Conservation (phyloP, 2,888 invertebrate species). For the Synanthedon tipuliformis region DNA sequence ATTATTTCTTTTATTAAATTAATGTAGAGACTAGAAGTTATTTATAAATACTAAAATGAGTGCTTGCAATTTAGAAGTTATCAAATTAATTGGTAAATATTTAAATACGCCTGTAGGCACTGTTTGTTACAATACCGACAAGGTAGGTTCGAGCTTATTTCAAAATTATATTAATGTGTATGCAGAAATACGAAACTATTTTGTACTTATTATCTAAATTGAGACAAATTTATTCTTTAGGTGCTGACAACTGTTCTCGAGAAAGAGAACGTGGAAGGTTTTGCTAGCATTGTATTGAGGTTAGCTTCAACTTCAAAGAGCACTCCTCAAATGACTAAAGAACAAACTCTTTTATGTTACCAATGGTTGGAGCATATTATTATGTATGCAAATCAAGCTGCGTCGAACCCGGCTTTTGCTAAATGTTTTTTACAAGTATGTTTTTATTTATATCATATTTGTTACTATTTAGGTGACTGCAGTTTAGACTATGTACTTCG, state of each 20-base stretch:
- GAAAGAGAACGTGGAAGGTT: slow-evolving; percentile 55
- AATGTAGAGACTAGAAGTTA: too few species aligned
- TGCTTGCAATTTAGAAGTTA: slow-evolving; percentile 42
- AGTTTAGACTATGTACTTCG: neutral
- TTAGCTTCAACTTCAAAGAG: slow-evolving; percentile 55
- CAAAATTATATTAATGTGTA: neutral
- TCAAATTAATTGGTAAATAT: slow-evolving; percentile 66
- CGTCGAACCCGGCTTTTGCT: slow-evolving; percentile 42
- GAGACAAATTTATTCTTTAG: slow-evolving; percentile 25
- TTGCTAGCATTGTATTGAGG: slow-evolving; percentile 64
- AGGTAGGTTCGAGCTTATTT: slow-evolving; percentile 25
- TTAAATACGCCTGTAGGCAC: slow-evolving; percentile 61
- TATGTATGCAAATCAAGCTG: slow-evolving; percentile 64
- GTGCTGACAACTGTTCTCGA: slow-evolving; percentile 53
- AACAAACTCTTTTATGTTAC: slow-evolving; percentile 55
- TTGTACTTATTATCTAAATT: neutral
- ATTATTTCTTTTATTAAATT: too few species aligned
- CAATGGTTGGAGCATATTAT: slow-evolving; percentile 79
- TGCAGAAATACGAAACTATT: neutral
- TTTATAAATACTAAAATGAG: slow-evolving; percentile 20
- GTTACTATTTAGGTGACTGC: neutral
- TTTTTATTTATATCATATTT: neutral
- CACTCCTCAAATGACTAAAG: slow-evolving; percentile 38
- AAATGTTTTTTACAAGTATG: slow-evolving; percentile 64
- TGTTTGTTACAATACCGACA: slow-evolving; percentile 66